phyloP scores from a whole-genome alignment of 2,888 invertebrate genomes.

The Teleogryllus oceanicus region DNA sequence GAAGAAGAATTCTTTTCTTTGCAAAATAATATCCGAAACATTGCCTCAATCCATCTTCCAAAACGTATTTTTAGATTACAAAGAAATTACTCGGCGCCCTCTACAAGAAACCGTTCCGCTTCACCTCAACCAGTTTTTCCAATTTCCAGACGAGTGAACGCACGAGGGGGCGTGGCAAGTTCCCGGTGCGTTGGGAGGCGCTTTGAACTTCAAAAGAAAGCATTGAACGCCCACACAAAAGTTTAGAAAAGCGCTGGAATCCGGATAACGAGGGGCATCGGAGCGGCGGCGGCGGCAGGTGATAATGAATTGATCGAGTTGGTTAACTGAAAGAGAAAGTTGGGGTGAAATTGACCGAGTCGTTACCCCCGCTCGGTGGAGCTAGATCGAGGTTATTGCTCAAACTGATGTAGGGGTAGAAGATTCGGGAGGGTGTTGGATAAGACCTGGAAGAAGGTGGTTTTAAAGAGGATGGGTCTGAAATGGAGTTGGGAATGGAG shows the following conservation, averaged over 20 bases:
- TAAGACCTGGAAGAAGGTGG: no score
- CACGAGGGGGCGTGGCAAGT: no score
- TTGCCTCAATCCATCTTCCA: neutral
- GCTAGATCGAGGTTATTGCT: no score
- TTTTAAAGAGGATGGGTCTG: no score
- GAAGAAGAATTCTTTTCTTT: no score
- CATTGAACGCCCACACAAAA: neutral
- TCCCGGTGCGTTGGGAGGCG: no score
- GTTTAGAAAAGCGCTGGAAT: neutral
- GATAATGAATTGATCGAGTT: conserved; percentile 7
- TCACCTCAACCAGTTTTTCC: neutral
- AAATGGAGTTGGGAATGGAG: no score
- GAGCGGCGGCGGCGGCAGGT: neutral
- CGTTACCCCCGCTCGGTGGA: no score
- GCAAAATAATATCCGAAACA: no score
- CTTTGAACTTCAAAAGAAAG: no score
- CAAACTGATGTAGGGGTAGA: no score
- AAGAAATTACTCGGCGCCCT: neutral
- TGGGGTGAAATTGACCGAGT: neutral
- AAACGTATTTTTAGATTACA: neutral
- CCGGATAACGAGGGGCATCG: neutral
- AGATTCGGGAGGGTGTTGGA: no score
- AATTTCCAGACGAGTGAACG: neutral
- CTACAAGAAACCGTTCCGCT: neutral
- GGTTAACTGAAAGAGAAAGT: neutral